Conservation (phyloP, 2,888 invertebrate genomes). For the Busseola fusca region DNA sequence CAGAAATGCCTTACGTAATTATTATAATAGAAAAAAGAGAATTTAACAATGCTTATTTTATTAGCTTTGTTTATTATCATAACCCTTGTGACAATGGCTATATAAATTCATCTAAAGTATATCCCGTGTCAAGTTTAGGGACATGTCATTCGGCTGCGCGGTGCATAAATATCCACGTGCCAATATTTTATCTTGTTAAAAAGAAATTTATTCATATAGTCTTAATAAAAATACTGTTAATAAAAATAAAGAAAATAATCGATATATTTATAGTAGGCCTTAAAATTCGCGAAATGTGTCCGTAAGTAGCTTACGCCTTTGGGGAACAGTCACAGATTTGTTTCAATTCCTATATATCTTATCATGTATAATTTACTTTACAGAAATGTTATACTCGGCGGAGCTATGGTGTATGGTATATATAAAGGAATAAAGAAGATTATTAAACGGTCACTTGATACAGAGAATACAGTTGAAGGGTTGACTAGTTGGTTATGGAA, state of each 20-base stretch:
- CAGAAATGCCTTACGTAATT: background rate
- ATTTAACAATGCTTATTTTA: slow-evolving; percentile 14
- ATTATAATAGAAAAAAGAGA: background rate
- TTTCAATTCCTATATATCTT: background rate
- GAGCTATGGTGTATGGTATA: background rate
- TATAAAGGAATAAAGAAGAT: background rate
- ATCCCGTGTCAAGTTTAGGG: background rate
- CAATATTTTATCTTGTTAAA: background rate
- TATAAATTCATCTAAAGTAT: background rate
- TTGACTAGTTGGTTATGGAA: background rate
- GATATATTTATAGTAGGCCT: too few relatives aligned
- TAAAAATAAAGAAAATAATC: background rate
- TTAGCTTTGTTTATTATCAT: slow-evolving; percentile 15
- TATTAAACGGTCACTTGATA: background rate
- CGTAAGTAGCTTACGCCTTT: background rate
- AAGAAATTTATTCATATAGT: background rate
- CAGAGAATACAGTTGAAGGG: background rate
- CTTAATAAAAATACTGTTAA: background rate
- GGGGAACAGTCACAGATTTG: background rate
- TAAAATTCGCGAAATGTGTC: background rate
- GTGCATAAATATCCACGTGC: too few relatives aligned
- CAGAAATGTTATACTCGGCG: background rate
- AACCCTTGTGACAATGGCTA: background rate
- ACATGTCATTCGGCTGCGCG: background rate
- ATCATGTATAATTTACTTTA: background rate